A percentile compares a stretch with the other conserved stretches of the same genome.
Conservation (phyloP, 2,113 vertebrate species). For the Elgaria multicarinata region DNA sequence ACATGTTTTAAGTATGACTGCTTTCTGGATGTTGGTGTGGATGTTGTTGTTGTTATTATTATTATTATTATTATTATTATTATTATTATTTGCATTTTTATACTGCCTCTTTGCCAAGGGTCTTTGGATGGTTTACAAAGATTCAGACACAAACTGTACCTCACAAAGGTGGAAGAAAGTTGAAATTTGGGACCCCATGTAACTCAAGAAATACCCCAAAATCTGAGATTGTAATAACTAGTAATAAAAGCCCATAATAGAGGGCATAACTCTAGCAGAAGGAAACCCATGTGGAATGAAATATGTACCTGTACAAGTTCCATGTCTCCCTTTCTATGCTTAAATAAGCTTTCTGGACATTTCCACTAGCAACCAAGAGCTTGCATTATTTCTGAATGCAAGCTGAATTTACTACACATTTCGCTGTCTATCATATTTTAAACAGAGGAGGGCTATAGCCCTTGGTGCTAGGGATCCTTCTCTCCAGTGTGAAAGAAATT, state of each 20-base stretch:
- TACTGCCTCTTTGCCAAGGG: no score
- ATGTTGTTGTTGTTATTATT: no score
- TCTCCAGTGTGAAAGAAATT: background rate
- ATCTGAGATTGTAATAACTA: background rate
- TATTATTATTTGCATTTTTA: no score
- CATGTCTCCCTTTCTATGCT: background rate
- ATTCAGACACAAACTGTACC: background rate
- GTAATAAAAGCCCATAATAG: background rate
- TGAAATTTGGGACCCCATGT: background rate
- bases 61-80: no score
- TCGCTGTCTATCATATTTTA: constrained; percentile 14
- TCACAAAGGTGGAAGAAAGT: background rate
- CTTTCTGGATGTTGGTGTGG: no score
- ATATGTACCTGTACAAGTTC: background rate
- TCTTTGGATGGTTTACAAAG: no score
- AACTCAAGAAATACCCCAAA: background rate
- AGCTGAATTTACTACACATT: background rate
- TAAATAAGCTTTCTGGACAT: background rate
- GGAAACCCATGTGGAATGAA: background rate
- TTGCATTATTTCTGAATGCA: background rate
- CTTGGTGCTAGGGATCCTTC: background rate
- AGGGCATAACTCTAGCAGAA: background rate
- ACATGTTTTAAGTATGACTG: no score
- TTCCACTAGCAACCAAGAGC: background rate
- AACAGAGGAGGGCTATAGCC: background rate